Percentiles rank a stretch among this genome's conserved stretches.
These are phyloP conservation scores for Cheilosia urbana DNA, from an alignment of 2,888 invertebrate genomes.

Conservation along the genomic window DNA sequence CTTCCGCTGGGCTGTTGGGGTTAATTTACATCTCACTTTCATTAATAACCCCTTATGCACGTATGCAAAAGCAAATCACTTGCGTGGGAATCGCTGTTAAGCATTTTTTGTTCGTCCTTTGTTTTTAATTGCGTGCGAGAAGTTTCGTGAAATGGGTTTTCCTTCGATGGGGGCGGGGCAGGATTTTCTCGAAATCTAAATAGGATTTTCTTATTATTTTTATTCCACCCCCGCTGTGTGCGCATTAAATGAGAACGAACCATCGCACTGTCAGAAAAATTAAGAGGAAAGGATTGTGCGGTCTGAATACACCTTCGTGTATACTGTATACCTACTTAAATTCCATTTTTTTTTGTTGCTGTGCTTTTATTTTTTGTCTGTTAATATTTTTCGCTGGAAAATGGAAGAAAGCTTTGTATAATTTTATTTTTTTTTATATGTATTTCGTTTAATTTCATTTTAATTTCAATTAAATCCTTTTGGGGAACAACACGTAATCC, in stretches of 20 bases:
- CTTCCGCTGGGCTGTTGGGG: slow-evolving; percentile 12
- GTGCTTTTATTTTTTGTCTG: neutral
- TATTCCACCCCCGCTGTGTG: slow-evolving; percentile 41
- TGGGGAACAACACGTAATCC: slow-evolving; percentile 65
- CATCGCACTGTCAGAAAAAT: slow-evolving; percentile 26
- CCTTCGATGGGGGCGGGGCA: slow-evolving; percentile 27
- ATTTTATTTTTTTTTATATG: slow-evolving; percentile 27
- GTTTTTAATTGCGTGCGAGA: slow-evolving; percentile 53
- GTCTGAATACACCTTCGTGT: slow-evolving; percentile 37
- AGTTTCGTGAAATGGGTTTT: slow-evolving; percentile 20
- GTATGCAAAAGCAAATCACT: slow-evolving; percentile 18
- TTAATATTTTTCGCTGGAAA: slow-evolving; percentile 7
- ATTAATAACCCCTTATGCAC: slow-evolving; percentile 47
- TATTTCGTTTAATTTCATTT: slow-evolving; percentile 72
- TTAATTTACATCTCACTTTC: slow-evolving; percentile 37
- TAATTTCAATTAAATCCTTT: slow-evolving; percentile 75
- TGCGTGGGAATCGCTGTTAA: slow-evolving; percentile 14
- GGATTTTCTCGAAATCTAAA: slow-evolving; percentile 65
- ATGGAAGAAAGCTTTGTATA: slow-evolving; percentile 43
- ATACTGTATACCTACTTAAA: slow-evolving; percentile 10
- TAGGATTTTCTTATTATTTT: slow-evolving; percentile 71
- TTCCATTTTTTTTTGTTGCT: neutral
- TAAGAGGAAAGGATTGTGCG: slow-evolving; percentile 62
- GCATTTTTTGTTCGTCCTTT: slow-evolving; percentile 14
- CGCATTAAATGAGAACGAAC: slow-evolving; percentile 47